Evolutionary conservation across 2,888 invertebrate species (phyloP).

Genomic region (Agapostemon virescens): DNA sequence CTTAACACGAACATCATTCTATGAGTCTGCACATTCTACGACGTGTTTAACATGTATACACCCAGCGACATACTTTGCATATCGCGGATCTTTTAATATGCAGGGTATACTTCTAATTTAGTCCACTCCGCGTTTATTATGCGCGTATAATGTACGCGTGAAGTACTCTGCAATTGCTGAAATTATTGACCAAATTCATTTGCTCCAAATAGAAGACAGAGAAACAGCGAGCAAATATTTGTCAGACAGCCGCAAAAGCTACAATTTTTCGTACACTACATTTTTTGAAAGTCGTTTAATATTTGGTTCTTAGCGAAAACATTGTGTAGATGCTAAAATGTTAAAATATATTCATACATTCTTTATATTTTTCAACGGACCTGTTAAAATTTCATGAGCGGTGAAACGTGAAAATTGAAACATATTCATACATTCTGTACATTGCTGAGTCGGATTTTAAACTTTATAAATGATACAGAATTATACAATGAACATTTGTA

Average conservation of each 20-base stretch:
- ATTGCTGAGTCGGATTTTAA: not conserved
- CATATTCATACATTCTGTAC: not conserved
- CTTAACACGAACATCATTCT: slow-evolving; percentile 48
- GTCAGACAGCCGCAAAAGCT: not conserved
- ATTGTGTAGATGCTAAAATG: not conserved
- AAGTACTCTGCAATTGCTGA: not conserved
- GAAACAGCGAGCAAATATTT: not conserved
- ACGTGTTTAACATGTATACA: slow-evolving; percentile 37
- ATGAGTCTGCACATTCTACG: slow-evolving; percentile 26
- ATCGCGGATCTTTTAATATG: slow-evolving; percentile 45
- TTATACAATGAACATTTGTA: not conserved
- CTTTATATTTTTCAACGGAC: not conserved
- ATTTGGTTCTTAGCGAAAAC: not conserved
- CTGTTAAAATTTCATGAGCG: not conserved
- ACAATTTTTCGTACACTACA: not conserved
- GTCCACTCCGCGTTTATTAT: not conserved
- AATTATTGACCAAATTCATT: slow-evolving; percentile 10
- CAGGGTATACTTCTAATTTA: slow-evolving; percentile 27
- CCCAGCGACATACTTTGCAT: slow-evolving; percentile 39
- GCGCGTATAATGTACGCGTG: no score
- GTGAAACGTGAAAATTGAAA: not conserved
- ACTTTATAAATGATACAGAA: not conserved
- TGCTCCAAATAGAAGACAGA: not conserved
- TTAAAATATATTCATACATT: not conserved
- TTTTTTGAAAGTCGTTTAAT: not conserved